phyloP scores from a whole-genome alignment of 2,888 invertebrate species.

The Xanthia icteritia region DNA sequence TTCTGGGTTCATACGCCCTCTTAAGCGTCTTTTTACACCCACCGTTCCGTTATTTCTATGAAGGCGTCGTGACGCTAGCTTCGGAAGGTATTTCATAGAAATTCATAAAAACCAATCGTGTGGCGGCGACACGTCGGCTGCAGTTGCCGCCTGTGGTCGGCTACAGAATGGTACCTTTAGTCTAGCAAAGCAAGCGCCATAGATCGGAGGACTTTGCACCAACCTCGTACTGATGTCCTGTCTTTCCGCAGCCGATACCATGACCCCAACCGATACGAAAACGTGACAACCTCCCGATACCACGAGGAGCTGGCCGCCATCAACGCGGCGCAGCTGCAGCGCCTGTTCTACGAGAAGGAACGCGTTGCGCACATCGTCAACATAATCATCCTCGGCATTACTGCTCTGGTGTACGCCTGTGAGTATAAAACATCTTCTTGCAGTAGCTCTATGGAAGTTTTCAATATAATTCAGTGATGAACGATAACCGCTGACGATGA shows the following conservation, averaged over 20 bases:
- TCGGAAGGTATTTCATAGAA: too few species aligned
- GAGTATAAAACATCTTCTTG: constrained; percentile 74
- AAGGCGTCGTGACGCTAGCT: too few species aligned
- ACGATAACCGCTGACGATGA: not conserved
- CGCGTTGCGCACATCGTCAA: constrained; percentile 80
- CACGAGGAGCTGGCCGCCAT: constrained; percentile 24
- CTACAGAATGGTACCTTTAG: too few species aligned
- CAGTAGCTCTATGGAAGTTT: not conserved
- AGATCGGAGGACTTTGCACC: not conserved
- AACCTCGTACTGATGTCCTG: not conserved
- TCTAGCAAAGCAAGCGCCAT: too few species aligned
- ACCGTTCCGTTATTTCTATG: too few species aligned
- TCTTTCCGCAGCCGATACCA: constrained; percentile 34
- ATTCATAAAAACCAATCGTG: too few species aligned
- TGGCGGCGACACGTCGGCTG: too few species aligned
- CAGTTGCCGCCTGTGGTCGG: too few species aligned
- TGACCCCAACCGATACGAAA: constrained; percentile 50
- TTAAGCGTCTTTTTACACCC: too few species aligned
- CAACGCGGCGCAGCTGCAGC: constrained; percentile 55
- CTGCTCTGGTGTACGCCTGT: constrained; percentile 90
- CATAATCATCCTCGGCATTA: constrained; percentile 84
- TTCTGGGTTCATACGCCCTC: too few species aligned
- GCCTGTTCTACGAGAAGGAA: constrained; percentile 75
- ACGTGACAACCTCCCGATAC: constrained; percentile 36
- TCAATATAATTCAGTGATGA: not conserved